phyloP scores from a whole-genome alignment of 2,113 vertebrate species.

The Tricholaema leucomelas region DNA sequence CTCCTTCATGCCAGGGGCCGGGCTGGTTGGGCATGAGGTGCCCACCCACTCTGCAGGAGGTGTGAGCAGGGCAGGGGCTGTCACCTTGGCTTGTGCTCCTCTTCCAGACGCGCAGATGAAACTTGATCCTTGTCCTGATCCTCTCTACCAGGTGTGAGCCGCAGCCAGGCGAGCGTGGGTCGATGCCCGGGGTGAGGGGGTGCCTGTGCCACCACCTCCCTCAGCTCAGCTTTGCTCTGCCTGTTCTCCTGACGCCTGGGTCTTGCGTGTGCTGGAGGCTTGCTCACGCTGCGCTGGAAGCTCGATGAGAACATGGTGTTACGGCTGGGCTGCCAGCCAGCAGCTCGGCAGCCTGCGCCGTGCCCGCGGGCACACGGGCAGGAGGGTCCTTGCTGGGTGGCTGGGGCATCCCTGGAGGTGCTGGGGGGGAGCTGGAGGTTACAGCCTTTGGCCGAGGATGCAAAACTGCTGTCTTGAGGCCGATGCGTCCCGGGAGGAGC shows the following conservation, averaged over 20 bases:
- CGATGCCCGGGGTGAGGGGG: accelerated
- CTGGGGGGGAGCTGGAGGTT: not conserved
- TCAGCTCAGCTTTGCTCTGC: not conserved
- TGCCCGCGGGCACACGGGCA: not conserved
- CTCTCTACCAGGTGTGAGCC: not conserved
- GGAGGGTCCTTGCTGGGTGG: not conserved
- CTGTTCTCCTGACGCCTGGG: not conserved
- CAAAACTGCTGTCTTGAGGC: accelerated
- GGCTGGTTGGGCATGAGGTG: accelerated
- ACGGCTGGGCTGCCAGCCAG: not conserved
- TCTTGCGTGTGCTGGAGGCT: accelerated
- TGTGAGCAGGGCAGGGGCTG: accelerated
- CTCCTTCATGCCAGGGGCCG: accelerated
- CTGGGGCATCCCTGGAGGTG: not conserved
- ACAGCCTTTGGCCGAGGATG: accelerated
- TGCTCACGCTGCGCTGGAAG: not conserved
- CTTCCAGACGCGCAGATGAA: not conserved
- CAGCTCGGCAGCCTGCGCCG: accelerated
- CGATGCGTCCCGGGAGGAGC: accelerated
- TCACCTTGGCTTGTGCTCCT: not conserved
- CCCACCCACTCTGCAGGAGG: not conserved
- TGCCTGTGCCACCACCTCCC: not conserved
- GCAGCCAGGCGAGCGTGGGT: not conserved
- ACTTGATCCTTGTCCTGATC: not conserved
- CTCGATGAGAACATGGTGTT: accelerated